Evolutionary conservation across 37 sponge, comb jelly and placozoan genomes (phyloP).

Genomic region (Corticium candelabrum): DNA sequence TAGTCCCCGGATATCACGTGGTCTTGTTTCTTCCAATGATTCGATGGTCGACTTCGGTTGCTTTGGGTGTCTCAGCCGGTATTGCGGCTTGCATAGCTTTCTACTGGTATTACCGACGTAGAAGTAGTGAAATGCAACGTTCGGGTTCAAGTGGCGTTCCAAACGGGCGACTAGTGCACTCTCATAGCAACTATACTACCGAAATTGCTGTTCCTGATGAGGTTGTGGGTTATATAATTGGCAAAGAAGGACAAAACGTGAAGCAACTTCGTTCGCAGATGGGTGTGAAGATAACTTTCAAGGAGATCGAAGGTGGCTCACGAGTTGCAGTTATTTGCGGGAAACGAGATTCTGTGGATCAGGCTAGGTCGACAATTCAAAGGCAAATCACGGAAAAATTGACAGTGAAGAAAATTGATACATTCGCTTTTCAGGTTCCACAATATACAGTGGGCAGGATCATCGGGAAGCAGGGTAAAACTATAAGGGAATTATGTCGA

Average conservation of each 20-base stretch:
- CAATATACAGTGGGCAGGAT: not conserved
- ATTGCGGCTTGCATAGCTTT: too few species aligned
- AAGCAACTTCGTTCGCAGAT: not conserved
- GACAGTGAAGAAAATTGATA: not conserved
- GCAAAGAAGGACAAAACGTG: not conserved
- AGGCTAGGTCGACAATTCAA: not conserved
- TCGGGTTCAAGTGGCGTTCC: too few species aligned
- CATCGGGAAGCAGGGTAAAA: not conserved
- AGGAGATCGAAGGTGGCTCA: not conserved
- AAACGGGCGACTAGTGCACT: too few species aligned
- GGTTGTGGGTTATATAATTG: not conserved
- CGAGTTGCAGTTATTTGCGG: not conserved
- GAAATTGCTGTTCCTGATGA: not conserved
- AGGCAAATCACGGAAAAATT: not conserved
- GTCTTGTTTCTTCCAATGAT: too few species aligned
- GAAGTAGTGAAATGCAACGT: too few species aligned
- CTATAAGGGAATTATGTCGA: not conserved
- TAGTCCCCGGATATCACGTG: too few species aligned
- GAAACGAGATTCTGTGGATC: not conserved
- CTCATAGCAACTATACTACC: too few species aligned
- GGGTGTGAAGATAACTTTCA: not conserved
- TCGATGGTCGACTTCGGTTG: too few species aligned
- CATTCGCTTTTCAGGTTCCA: not conserved
- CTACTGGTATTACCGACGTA: too few species aligned
- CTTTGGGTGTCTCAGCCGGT: too few species aligned